A percentile compares a stretch with the other conserved stretches of the same genome.
phyloP scores from a whole-genome alignment of 2,888 invertebrate species.

The Atethmia centrago region DNA sequence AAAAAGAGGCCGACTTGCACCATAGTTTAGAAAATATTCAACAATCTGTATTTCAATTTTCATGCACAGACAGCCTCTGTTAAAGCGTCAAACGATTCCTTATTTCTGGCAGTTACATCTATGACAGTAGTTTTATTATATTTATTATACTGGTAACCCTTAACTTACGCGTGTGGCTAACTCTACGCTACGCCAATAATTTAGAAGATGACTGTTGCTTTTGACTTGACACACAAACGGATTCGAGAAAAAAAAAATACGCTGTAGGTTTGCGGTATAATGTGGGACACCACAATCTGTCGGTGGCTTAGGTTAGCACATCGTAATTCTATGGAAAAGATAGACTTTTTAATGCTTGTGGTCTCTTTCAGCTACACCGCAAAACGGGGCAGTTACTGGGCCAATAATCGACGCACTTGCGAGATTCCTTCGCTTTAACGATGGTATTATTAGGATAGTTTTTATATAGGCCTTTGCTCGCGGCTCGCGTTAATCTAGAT shows the following conservation, averaged over 20 bases:
- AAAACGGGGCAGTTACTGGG: slow-evolving; percentile 30
- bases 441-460: not conserved
- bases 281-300: slow-evolving; percentile 36
- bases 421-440: slow-evolving; percentile 1
- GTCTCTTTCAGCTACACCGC: slow-evolving; percentile 38
- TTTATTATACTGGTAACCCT: slow-evolving; percentile 31
- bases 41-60: not conserved
- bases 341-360: slow-evolving; percentile 21
- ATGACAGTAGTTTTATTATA: not conserved
- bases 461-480: too few species aligned
- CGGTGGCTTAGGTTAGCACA: slow-evolving; percentile 23
- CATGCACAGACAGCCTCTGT: not conserved
- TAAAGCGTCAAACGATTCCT: not conserved
- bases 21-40: too few species aligned
- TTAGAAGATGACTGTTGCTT: slow-evolving; percentile 52
- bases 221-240: slow-evolving; percentile 38
- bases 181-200: slow-evolving; percentile 20
- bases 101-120: not conserved
- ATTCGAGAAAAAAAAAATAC: slow-evolving; percentile 32
- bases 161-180: slow-evolving; percentile 1
- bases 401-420: slow-evolving; percentile 15
- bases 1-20: too few species aligned
- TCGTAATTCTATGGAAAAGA: slow-evolving; percentile 12
- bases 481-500: too few species aligned
- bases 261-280: slow-evolving; percentile 44